Base-by-base conservation (phyloP, 2,888 invertebrate species). In the Machimus atricapillus region DNA sequence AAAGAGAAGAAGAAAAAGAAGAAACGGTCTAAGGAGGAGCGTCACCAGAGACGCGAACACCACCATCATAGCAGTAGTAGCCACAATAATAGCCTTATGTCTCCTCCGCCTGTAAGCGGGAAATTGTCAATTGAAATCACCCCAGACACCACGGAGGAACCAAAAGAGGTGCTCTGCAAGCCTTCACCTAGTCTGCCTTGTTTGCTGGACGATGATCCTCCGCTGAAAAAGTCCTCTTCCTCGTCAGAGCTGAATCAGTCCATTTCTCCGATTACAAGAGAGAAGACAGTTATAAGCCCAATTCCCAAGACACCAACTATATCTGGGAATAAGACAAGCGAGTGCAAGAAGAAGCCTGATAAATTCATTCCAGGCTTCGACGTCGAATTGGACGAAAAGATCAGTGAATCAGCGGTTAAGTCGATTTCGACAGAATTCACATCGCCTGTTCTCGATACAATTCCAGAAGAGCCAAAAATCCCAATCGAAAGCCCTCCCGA, bases 1-100 rank as follows among this genome's bases (percentile, higher is more conserved):
- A 96, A 95, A 90, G 96, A 97, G 89, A 96, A 96, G 92, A 97
- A 96, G 92, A 97, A 97, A 93, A 97, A 97, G 91, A 95, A 96
- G 90, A 97, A 97, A 91, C 96, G 96, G 90, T 96, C 95, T 86
- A 96, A 95, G 91, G 97, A 97, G 90, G 97, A 97, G 88, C 94
- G 95, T 89, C 95, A 95, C 89, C 95, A 94, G 90, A 94, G 96
- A 56, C 94, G 94, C 90, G 94, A 95, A 88, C 94, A 95, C 90
- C 95, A 95, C 90, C 95, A 96, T 90, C 95, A 95, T 90, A 91
- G 58, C 87, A 88, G 77, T 76, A 86, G 66, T 78, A 89, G 79
- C 16, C 77, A 86, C 81, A 88, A 87, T 58, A 87, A 87, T 52
- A 87, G 79, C 58, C 89, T 89, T 31, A 87, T 91, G 91, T 87